Base-by-base conservation (phyloP, 2,797 vertebrate species). In the Leuciscus waleckii region DNA sequence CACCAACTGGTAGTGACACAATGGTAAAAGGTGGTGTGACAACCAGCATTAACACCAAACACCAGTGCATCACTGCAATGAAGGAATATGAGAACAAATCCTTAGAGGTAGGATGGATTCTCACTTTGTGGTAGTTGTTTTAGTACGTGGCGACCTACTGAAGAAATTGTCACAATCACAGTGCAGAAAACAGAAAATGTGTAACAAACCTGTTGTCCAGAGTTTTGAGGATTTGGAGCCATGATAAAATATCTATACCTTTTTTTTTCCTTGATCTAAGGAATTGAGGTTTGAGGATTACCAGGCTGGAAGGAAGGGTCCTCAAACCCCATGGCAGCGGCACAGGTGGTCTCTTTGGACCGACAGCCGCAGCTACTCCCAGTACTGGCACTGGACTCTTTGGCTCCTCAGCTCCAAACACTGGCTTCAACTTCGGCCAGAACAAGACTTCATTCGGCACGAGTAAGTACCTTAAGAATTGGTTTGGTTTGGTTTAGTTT, bases 51-150 rank as follows among this genome's bases (percentile, higher is more conserved):
- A 98, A 97, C 91, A 99, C 98, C 79, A 99, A 99, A 86, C 98
- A 99, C 89, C 98, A 99, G 83, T 99, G 98, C 84, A 99, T 99
- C 90, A 99, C 98, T 2, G 98, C 98, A 81, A 99, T 99, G 98
- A 99, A 99, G 90, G 98, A 99, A 77, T 99, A 99, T 0, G 98
- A 99, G 90, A 98, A 97, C 94, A 99, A 99, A 71, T 99, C 97
- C 0, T 91, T 99, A 0, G 98, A 99, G 97, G 98, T 98, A 80
- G 92, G 96, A 85, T 39, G 37, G 7, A 63, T 81, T 39, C 58
- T 63, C 17, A 14, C n/a, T 26, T 41, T 84, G 3, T 16, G 9
- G 13, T 14, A 8, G 17, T 78, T 13, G 17, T 78, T 8, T 71
- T 16, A 80, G 9, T 68, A 21, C 9, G 29, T 71, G 10, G 37